Evolutionary conservation across 2,113 vertebrate genomes (phyloP), one percentile per base, ranked within the genome.

Genomic region (Apteryx mantelli): DNA sequence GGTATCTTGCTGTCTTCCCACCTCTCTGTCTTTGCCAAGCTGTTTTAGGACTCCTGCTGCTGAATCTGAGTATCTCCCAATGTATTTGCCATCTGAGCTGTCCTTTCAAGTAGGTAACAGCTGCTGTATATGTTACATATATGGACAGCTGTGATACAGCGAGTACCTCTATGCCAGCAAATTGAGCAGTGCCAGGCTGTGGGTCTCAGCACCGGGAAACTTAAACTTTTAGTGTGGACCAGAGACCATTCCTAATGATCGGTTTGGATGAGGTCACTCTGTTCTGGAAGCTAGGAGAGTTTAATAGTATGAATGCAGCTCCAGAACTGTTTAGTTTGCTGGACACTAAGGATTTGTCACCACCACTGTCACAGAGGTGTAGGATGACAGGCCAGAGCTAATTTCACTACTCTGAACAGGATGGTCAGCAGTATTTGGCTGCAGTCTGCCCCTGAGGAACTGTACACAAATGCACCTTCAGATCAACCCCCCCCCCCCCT

Each of bases 291-390:
- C 32, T 30, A 56, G 53, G 32, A 82, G 58, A 26, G 13, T 5
- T 34, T 58, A 73, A 22, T 11, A 55, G 6, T 25, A 48, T 11
- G n/a, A 77, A 61, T 19, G 34, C 12, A 64, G 25, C 9, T 13
- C 36, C n/a, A 16, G 22, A 64, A 52, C 13, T 2, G 7, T 48
- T 34, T 77, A 38, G 34, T 61, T 40, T 48, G 20, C 17, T 14
- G 14, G 12, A 34, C 58, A n/a, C 28, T 60, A 24, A 25, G 36
- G 25, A 25, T 76, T 71, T 77, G 44, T 61, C 21, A 71, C 50
- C 7, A 28, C 0, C 0, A 18, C 44, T n/a, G 36, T 50, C 42
- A 70, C 19, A 70, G 28, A 46, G 14, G 11, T 8, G 34, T 34
- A 18, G 52, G 30, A 56, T 7, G 36, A 14, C 6, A 58, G 36